Percentiles rank a stretch among this genome's conserved stretches.
These are phyloP conservation scores for Agrypnia vestita DNA, from an alignment of 1,140 invertebrate species.

Conservation along the genomic window DNA sequence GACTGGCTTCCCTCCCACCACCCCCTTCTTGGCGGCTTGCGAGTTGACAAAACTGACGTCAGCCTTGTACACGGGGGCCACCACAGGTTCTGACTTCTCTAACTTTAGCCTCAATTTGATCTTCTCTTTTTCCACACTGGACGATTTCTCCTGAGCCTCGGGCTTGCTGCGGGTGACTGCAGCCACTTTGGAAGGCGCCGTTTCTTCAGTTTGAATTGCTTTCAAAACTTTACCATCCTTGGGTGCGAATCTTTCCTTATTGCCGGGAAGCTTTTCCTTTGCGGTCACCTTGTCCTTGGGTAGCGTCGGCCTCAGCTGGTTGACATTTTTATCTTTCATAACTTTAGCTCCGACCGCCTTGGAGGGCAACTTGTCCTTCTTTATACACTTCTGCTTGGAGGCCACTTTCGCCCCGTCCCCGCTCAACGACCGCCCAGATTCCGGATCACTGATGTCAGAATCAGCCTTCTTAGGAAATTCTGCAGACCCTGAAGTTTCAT, in stretches of 20 bases:
- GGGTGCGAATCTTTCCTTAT: background rate
- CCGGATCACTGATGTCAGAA: conserved; percentile 76
- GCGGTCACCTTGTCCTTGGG: conserved; percentile 10
- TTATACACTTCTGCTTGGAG: conserved; percentile 42
- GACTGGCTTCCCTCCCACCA: conserved; percentile 60
- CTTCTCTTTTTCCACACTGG: conserved; percentile 70
- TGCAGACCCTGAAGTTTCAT: conserved; percentile 72
- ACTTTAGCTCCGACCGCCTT: conserved; percentile 14
- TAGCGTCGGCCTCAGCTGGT: conserved; percentile 14
- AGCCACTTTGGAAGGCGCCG: conserved; percentile 59
- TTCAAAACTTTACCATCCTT: conserved; percentile 37
- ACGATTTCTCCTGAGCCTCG: conserved; percentile 65
- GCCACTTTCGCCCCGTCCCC: conserved; percentile 65
- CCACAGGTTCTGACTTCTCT: conserved; percentile 84
- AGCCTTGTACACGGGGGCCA: conserved; percentile 84
- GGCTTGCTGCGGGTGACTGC: conserved; percentile 67
- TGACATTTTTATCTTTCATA: conserved; percentile 32
- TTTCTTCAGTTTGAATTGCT: conserved; percentile 13
- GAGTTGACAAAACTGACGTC: conserved; percentile 80
- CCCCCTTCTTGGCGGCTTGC: conserved; percentile 47
- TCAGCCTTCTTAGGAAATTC: conserved; percentile 67
- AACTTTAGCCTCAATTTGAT: conserved; percentile 89
- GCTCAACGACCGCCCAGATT: conserved; percentile 74
- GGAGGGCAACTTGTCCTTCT: conserved; percentile 38
- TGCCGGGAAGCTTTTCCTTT: too few species aligned